Evolutionary conservation across 2,888 invertebrate species (phyloP).

Genomic region (Pseudeuparius sepicola): DNA sequence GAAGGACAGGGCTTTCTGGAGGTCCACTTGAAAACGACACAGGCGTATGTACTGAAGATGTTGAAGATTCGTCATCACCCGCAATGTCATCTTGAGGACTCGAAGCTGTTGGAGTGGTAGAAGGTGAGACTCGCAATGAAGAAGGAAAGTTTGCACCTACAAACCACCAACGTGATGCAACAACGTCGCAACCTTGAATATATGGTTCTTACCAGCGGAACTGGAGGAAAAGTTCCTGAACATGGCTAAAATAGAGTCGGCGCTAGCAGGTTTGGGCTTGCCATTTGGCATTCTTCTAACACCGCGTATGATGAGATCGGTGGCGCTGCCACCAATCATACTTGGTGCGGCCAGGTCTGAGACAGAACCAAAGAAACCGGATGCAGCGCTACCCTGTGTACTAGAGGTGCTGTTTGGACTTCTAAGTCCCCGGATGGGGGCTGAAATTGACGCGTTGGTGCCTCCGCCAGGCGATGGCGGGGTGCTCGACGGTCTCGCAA

Average conservation of each 20-base stretch:
- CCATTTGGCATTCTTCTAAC: constrained; percentile 34
- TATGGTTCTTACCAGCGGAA: constrained; percentile 47
- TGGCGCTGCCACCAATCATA: constrained; percentile 47
- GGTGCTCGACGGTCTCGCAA: constrained; percentile 41
- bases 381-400: constrained; percentile 67
- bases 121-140: constrained; percentile 54
- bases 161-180: too few species aligned
- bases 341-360: constrained; percentile 56
- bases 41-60: constrained; percentile 54
- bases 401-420: constrained; percentile 60
- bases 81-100: constrained; percentile 64
- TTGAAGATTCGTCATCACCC: constrained; percentile 61
- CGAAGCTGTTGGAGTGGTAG: constrained; percentile 63
- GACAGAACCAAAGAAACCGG: too few species aligned
- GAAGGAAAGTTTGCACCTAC: constrained; percentile 50
- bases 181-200: too few species aligned
- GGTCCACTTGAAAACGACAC: constrained; percentile 48
- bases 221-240: constrained; percentile 62
- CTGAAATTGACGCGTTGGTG: too few species aligned
- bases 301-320: constrained; percentile 35
- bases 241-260: constrained; percentile 72
- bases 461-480: constrained; percentile 61
- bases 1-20: constrained; percentile 52
- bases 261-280: constrained; percentile 60
- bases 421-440: too few species aligned